Evolutionary conservation across 92 coral and sea anemone species (phyloP).

Genomic region (Scolanthus callimorphus): DNA sequence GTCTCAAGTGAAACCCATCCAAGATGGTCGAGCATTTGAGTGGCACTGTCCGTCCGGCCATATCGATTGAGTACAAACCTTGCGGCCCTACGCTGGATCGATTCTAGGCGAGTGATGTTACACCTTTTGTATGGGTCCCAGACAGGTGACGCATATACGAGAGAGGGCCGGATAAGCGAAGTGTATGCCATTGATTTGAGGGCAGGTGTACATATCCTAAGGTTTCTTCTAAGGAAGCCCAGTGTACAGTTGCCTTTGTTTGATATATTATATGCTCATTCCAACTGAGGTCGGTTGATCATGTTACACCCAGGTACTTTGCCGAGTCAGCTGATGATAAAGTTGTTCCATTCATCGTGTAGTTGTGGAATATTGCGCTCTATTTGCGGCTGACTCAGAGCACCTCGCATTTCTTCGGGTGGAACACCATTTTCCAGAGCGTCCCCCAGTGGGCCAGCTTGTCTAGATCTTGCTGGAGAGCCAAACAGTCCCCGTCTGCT

Average conservation of each 20-base stretch:
- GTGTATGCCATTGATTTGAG: constrained; percentile 16
- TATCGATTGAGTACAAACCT: constrained; percentile 8
- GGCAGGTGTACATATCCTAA: constrained; percentile 2
- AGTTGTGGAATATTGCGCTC: too few species aligned
- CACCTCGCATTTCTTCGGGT: too few species aligned
- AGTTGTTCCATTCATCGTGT: too few species aligned
- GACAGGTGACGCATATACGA: not conserved
- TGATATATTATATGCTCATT: constrained; percentile 22
- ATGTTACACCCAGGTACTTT: constrained; percentile 37
- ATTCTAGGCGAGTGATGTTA: not conserved
- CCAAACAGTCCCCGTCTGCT: too few species aligned
- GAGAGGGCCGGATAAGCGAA: constrained; percentile 17
- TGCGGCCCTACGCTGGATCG: constrained; percentile 15
- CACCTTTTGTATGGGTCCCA: constrained; percentile 9
- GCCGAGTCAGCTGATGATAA: constrained; percentile 16
- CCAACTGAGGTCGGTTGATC: constrained; percentile 33
- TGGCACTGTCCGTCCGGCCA: constrained; percentile 1
- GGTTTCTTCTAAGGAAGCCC: constrained; percentile 13
- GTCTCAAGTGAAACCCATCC: not conserved
- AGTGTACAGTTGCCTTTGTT: constrained; percentile 21
- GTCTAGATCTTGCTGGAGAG: too few species aligned
- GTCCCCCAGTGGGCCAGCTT: too few species aligned
- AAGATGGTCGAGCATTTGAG: constrained; percentile 4
- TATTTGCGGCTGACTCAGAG: too few species aligned
- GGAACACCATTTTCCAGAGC: too few species aligned